These are phyloP conservation scores for Acleris sparsana DNA, from an alignment of 2,888 invertebrate species.

Conservation along the genomic window DNA sequence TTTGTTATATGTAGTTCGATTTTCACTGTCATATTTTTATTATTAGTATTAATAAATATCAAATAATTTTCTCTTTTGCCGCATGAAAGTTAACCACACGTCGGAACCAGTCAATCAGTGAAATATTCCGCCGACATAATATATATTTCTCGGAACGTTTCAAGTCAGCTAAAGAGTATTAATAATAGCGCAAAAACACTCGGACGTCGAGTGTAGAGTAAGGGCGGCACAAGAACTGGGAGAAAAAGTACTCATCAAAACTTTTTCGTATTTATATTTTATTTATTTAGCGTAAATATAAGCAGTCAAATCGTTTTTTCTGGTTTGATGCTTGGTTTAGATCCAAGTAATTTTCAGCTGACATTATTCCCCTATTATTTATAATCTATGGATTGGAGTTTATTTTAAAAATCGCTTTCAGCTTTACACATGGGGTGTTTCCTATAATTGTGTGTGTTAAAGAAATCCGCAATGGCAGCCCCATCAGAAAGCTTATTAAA, in stretches of 20 bases:
- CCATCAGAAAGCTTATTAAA: conserved; percentile 22
- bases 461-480: conserved; percentile 9
- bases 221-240: conserved; percentile 1
- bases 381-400: too few species aligned
- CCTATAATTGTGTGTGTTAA: not conserved
- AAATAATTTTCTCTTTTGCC: conserved; percentile 18
- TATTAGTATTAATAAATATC: too few species aligned
- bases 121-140: conserved; percentile 30
- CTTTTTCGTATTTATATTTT: not conserved
- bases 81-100: conserved; percentile 27
- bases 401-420: not conserved
- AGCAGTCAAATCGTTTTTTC: too few species aligned
- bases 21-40: not conserved
- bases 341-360: too few species aligned
- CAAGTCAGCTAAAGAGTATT: conserved; percentile 31
- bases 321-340: too few species aligned
- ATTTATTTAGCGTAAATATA: too few species aligned
- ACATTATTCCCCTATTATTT: too few species aligned
- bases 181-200: conserved; percentile 29
- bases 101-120: conserved; percentile 29
- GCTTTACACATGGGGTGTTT: not conserved
- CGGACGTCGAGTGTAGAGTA: conserved; percentile 12
- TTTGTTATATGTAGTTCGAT: too few species aligned
- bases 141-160: conserved; percentile 28
- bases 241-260: not conserved